Percentiles rank a stretch among this genome's conserved stretches.
Evolutionary conservation across 1,140 invertebrate genomes (phyloP).

Genomic region (Atta texana): DNA sequence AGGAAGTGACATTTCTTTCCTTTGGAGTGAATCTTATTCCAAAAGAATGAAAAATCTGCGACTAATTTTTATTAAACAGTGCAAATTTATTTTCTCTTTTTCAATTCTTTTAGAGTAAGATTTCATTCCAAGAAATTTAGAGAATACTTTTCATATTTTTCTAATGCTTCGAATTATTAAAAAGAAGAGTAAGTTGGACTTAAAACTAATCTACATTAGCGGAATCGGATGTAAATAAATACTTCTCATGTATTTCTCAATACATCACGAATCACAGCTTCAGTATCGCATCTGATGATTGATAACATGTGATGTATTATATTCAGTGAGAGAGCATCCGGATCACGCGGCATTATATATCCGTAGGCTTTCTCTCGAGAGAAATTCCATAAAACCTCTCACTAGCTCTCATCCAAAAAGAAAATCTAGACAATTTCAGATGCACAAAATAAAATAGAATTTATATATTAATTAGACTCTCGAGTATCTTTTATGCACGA

Average conservation of each 20-base stretch:
- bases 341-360: constrained; percentile 20
- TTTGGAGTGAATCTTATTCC: too few relatives aligned
- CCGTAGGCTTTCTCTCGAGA: constrained; percentile 35
- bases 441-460: background rate
- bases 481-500: background rate
- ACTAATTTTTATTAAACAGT: too few relatives aligned
- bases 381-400: constrained; percentile 27
- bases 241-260: background rate
- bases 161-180: too few relatives aligned
- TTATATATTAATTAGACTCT: background rate
- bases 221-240: background rate
- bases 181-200: too few relatives aligned
- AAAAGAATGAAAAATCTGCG: too few relatives aligned
- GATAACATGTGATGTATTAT: constrained; percentile 19
- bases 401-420: constrained; percentile 1
- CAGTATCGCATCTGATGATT: constrained; percentile 22
- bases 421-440: background rate
- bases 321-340: constrained; percentile 9
- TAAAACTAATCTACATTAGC: too few relatives aligned
- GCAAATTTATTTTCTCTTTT: too few relatives aligned
- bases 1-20: too few relatives aligned
- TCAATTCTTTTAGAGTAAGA: too few relatives aligned
- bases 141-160: too few relatives aligned
- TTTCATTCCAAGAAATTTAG: too few relatives aligned
- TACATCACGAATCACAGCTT: background rate